A percentile compares a stretch with the other conserved stretches of the same genome.
Evolutionary conservation across 2,797 vertebrate genomes (phyloP).

Genomic region (Periophthalmus magnuspinnatus): DNA sequence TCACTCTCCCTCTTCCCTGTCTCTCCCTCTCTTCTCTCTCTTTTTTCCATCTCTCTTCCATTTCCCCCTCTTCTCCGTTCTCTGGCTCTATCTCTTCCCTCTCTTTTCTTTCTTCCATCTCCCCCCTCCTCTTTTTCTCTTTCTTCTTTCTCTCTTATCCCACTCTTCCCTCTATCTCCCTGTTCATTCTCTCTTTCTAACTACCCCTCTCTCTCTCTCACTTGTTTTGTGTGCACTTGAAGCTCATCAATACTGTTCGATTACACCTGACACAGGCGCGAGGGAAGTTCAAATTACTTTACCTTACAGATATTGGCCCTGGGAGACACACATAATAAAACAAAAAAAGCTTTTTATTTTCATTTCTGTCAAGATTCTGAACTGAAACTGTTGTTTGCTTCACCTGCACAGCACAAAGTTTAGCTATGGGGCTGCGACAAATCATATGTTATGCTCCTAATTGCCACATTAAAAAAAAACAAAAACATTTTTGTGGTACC

Average conservation of each 20-base stretch:
- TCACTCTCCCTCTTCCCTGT: constrained; percentile 8
- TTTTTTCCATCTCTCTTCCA: constrained; percentile 6
- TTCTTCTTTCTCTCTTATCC: constrained; percentile 2
- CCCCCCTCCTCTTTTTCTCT: constrained; percentile 2
- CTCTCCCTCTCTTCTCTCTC: constrained; percentile 20
- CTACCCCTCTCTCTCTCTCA: constrained; percentile 5
- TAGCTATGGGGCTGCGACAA: background rate
- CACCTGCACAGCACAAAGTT: background rate
- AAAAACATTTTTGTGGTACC: no score
- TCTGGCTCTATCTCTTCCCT: constrained; percentile 3
- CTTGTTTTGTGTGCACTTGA: background rate
- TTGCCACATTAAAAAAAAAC: background rate
- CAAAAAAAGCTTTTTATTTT: background rate
- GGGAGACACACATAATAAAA: constrained; percentile 3
- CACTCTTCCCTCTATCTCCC: constrained; percentile 1
- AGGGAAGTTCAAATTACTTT: constrained; percentile 36
- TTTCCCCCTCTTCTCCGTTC: background rate
- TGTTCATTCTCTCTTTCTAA: constrained; percentile 7
- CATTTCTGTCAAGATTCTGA: background rate
- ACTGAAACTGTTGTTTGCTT: background rate
- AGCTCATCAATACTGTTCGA: constrained; percentile 3
- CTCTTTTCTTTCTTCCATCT: constrained; percentile 6
- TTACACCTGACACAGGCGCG: constrained; percentile 17
- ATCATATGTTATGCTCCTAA: background rate
- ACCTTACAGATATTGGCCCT: constrained; percentile 12